Base-by-base conservation (phyloP, 2,113 vertebrate species). In the Cyprinodon tularosa region DNA sequence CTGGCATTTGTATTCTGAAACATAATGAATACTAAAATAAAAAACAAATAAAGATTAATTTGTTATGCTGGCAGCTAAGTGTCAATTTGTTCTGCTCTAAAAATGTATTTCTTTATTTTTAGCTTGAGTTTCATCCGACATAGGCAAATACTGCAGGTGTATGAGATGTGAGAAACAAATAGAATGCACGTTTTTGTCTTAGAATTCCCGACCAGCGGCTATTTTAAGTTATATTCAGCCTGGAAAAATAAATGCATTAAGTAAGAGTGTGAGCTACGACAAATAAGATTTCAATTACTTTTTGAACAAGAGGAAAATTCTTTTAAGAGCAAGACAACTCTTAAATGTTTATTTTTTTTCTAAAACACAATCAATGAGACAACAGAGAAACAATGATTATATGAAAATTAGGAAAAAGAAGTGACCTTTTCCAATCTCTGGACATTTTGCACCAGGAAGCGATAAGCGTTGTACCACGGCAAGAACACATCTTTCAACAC, bases 381-480 rank as follows among this genome's bases (percentile, higher is more conserved):
- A 57, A 50, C n/a, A 5, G 2, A 57, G 9, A 57, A 57, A 57
- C 50, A 53, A n/a, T n/a, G 50, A 20, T 6, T 20, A 20, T 20
- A n/a, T 15, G 50, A 20, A 57, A 57, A 57, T 57, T 1, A 57
- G 50, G 9, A 57, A 57, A 57, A 57, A 60, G 63, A 44, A 36
- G 37, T 1, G 88, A 99, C 98, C 96, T 97, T 97, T 48, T 97
- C 94, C 39, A 98, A 92, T 77, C 96, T 90, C 62, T 96, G 94
- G 3, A 99, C 85, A 0, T 99, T 99, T 93, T 99, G 98, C 78
- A 97, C 92, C 68, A 99, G 94, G 85, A 99, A 99, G 88, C 98
- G 97, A 74, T 98, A 99, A 0, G 98, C 98, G 0, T 99, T 99
- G 87, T 98, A 99, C 98, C 98, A 99, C 0, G 98, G 98, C 81